Evolutionary conservation across 1,140 invertebrate species (phyloP).

Genomic region (Eurytemora carolleeae): DNA sequence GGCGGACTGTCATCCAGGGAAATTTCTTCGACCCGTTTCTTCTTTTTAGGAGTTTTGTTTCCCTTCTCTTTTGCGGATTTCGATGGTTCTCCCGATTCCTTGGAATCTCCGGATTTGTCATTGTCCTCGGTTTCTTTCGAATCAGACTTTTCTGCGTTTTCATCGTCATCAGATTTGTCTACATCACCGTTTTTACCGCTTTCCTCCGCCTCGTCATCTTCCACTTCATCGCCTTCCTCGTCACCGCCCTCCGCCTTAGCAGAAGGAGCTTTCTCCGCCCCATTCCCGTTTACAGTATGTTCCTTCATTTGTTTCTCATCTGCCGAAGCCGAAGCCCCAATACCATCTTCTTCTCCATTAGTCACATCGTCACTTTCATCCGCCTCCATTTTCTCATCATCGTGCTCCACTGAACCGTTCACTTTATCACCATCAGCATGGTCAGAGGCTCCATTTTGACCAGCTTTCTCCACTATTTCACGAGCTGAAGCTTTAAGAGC

Average conservation of each 20-base stretch:
- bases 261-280: neutral
- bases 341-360: neutral
- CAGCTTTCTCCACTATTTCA: neutral
- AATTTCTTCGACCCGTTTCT: neutral
- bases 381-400: neutral
- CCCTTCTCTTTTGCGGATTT: neutral
- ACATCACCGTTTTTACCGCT: neutral
- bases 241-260: slow-evolving; percentile 3
- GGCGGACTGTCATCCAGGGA: neutral
- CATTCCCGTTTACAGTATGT: neutral
- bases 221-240: slow-evolving; percentile 1
- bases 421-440: no score
- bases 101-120: slow-evolving; percentile 8
- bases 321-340: no score
- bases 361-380: neutral
- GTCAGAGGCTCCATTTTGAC: neutral
- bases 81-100: no score
- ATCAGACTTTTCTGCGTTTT: slow-evolving; percentile 6
- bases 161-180: slow-evolving; percentile 4
- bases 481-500: neutral
- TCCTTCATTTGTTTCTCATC: slow-evolving; percentile 6
- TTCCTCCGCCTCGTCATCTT: slow-evolving; percentile 2
- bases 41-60: neutral
- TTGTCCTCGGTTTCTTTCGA: neutral
- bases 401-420: neutral